Evolutionary conservation across 2,888 invertebrate genomes (phyloP).

Genomic region (Orgyia antiqua): DNA sequence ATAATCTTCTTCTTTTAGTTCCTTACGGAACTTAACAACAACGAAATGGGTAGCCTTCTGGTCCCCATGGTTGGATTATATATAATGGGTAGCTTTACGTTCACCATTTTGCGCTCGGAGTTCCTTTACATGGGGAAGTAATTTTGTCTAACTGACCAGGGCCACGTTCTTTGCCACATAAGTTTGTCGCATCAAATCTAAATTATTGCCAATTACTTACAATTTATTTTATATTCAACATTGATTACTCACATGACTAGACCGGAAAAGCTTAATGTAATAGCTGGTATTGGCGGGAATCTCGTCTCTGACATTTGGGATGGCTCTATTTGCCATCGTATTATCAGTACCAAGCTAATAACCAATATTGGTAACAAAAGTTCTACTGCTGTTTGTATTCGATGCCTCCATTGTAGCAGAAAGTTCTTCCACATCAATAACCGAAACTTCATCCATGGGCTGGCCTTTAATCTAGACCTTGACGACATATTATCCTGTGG

Average conservation of each 20-base stretch:
- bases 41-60: no score
- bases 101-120: no score
- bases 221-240: no score
- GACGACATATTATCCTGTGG: slow-evolving; percentile 13
- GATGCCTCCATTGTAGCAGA: slow-evolving; percentile 85
- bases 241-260: slow-evolving; percentile 46
- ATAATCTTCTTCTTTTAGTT: no score
- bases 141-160: no score
- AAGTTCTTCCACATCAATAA: slow-evolving; percentile 92
- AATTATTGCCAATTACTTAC: no score
- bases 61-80: no score
- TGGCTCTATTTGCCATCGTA: slow-evolving; percentile 83
- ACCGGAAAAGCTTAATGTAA: slow-evolving; percentile 33
- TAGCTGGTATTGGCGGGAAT: slow-evolving; percentile 48
- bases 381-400: slow-evolving; percentile 82
- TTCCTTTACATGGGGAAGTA: no score
- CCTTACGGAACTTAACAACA: no score
- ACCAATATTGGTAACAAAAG: slow-evolving; percentile 82
- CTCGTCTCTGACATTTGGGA: slow-evolving; percentile 31
- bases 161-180: no score
- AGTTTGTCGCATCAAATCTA: no score
- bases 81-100: no score
- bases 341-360: slow-evolving; percentile 81
- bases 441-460: slow-evolving; percentile 77
- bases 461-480: slow-evolving; percentile 33